These are phyloP conservation scores for Sclerodermus sp. DNA, from an alignment of 2,888 invertebrate species.

Conservation along the genomic window DNA sequence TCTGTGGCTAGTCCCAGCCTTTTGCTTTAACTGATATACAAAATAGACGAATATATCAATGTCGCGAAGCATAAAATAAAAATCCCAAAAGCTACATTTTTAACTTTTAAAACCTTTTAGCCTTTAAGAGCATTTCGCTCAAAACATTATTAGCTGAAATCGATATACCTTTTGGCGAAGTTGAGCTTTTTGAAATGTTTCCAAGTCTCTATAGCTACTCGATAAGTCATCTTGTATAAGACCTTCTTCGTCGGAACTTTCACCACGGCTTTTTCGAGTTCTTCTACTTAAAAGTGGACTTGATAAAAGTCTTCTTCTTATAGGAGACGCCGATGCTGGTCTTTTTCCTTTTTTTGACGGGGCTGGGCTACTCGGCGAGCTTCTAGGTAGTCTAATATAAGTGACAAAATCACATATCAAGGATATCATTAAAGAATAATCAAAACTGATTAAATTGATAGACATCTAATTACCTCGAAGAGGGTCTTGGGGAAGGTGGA, in stretches of 20 bases:
- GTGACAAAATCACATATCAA: too few relatives aligned
- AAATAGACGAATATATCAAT: too few relatives aligned
- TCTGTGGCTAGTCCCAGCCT: slow-evolving; percentile 40
- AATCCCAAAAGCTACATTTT: too few relatives aligned
- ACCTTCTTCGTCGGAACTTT: slow-evolving; percentile 83
- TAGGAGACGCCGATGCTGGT: slow-evolving; percentile 79
- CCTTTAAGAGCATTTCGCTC: too few relatives aligned
- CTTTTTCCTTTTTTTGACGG: slow-evolving; percentile 73
- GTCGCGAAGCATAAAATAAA: slow-evolving; percentile 30
- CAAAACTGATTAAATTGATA: too few relatives aligned
- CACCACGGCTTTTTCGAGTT: slow-evolving; percentile 74
- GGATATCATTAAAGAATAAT: too few relatives aligned
- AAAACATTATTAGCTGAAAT: too few relatives aligned
- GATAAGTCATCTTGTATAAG: slow-evolving; percentile 59
- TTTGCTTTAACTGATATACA: slow-evolving; percentile 67
- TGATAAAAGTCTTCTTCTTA: slow-evolving; percentile 74
- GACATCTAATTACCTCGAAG: too few relatives aligned
- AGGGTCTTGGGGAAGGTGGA: slow-evolving; percentile 54
- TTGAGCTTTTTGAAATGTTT: slow-evolving; percentile 90
- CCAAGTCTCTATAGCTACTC: slow-evolving; percentile 81
- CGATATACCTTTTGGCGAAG: slow-evolving; percentile 88
- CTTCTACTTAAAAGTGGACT: slow-evolving; percentile 81
- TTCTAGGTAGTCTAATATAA: slow-evolving; percentile 70
- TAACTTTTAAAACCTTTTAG: too few relatives aligned
- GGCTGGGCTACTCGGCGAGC: slow-evolving; percentile 76